Evolutionary conservation across 2,113 vertebrate species (phyloP), one percentile per base, ranked within the genome.

Genomic region (Brachionichthys hirsutus): DNA sequence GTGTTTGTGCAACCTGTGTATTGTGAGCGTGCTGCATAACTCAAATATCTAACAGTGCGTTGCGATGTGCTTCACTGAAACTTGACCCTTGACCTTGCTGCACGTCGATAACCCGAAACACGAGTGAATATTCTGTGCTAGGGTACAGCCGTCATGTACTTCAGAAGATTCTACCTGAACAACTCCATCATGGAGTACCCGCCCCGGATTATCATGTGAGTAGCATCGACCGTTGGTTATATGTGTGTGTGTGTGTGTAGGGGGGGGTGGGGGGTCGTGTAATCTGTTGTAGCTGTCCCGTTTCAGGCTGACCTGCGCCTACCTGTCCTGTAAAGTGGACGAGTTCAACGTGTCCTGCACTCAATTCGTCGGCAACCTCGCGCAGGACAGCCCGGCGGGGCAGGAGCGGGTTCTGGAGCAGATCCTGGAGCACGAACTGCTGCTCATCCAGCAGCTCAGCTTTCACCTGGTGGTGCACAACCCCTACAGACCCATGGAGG

Each of bases 131-230:
- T 11, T 19, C 14, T 79, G 43, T 68, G 49, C 84, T n/a, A 99
- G 97, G 96, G 95, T 19, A 95, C 95, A 69, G 96, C 95, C 41
- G 85, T 92, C 73, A 96, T 96, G 94, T 99, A 95, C 88, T 98
- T 99, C 78, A 94, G 94, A 75, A 93, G 95, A 60, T 98, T 99
- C 90, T 99, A 97, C 84, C 90, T 98, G 65, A 96, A 95, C 89
- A 99, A 99, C 79, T 98, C 97, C 0, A 87, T 98, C 54, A 98
- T 99, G 97, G 97, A 99, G 51, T 93, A 96, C 78, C 94, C 97
- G 64, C 97, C 97, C 14, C 92, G 95, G 67, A 94, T 93, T 78
- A 98, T 98, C 83, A 97, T 99, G 97, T 96, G 78, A 96, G 97
- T 94, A 52, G 1, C 0, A 1, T 0, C 12, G 3, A 12, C n/a